Percentiles rank a stretch among this genome's conserved stretches.
phyloP scores from a whole-genome alignment of 1,140 invertebrate genomes.

The Lasioglossum baleicum region DNA sequence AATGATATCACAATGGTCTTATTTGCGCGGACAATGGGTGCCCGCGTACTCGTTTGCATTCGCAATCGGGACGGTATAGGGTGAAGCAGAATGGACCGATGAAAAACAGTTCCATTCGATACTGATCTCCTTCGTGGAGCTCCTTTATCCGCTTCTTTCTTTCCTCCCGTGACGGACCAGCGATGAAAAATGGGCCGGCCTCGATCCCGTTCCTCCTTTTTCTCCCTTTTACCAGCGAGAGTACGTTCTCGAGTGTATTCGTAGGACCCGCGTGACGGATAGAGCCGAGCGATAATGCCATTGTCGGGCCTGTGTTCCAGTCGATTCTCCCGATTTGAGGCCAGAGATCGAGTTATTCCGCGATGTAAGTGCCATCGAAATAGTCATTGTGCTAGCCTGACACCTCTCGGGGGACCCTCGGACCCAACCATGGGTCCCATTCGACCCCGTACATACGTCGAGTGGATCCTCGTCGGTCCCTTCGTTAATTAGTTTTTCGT shows the following conservation, averaged over 20 bases:
- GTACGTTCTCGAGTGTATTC: neutral
- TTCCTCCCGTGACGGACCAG: neutral
- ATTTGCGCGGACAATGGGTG: constrained; percentile 52
- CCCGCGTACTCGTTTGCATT: constrained; percentile 29
- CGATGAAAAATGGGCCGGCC: neutral
- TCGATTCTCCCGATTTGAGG: neutral
- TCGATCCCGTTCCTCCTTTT: neutral
- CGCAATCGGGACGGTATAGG: constrained; percentile 23
- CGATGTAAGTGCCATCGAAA: neutral
- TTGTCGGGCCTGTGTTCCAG: neutral
- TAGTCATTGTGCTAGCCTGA: neutral
- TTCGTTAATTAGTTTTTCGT: neutral
- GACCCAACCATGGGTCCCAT: neutral
- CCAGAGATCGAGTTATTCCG: neutral
- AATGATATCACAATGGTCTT: constrained; percentile 60
- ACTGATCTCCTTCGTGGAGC: constrained; percentile 51
- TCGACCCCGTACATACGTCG: neutral
- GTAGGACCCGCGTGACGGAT: neutral
- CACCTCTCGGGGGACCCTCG: constrained; percentile 6
- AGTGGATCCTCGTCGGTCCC: neutral
- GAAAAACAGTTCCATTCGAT: constrained; percentile 48
- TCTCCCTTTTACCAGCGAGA: neutral
- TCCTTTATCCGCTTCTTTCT: constrained; percentile 31
- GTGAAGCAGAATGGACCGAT: neutral
- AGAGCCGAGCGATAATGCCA: constrained; percentile 21